Evolutionary conservation across 2,888 invertebrate species (phyloP), one percentile per base, ranked within the genome.

Genomic region (Lordiphosa fenestrarum): DNA sequence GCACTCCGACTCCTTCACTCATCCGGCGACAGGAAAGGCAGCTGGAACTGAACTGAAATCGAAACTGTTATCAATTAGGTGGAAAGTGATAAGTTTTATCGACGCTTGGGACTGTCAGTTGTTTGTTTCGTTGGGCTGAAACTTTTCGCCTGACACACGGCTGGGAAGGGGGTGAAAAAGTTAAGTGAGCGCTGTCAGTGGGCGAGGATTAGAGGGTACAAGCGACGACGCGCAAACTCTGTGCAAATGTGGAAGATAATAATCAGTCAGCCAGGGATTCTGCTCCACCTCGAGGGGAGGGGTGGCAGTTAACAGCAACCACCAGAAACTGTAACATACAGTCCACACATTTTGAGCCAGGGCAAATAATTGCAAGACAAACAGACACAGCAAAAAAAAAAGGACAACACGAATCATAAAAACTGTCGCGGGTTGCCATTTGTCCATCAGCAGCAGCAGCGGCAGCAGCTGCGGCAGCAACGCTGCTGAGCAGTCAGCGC

Each of bases 41-140:
- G 52, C 40, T 33, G 30, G n/a, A 54, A 47, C 39, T 50, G 74
- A 64, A 57, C 51, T 13, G 73, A 67, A 70, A 62, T 68, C 47
- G 81, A 72, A 76, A 76, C 82, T 81, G 84, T 81, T 77, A 77
- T 77, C 84, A 77, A 77, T 77, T 77, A 77, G 54, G 73, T 66
- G 77, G 82, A 77, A 84, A 81, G 82, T 70, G 77, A 84, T 81
- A 84, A 84, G 81, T 77, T 83, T 48, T 44, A 33, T 30, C 44
- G 62, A 44, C 55, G 56, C 44, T 30, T 50, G 69, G 62, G 67
- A 62, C 71, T 64, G 57, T 64, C 62, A 64, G 63, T 75, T 75
- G 72, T 38, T 49, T 65, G 65, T 47, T 51, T 58, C 59, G 44
- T 58, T 81, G 76, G 76, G 66, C 57, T 64, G 42, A 84, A 84